These are phyloP conservation scores for Dallia pectoralis DNA, from an alignment of 2,797 vertebrate genomes.

Conservation along the genomic window DNA sequence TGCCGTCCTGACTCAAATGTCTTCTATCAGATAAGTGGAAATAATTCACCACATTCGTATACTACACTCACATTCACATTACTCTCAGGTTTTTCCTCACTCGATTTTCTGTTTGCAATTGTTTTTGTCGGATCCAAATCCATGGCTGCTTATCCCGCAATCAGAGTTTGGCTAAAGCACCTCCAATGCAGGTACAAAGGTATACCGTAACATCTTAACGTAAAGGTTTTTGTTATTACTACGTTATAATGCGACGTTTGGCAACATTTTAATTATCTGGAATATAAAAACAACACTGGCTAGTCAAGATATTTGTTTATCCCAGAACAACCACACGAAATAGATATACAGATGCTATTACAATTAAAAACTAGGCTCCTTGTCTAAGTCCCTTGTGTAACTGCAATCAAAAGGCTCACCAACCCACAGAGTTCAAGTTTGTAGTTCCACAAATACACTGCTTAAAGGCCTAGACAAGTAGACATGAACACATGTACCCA, in stretches of 20 bases:
- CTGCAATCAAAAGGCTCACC: not conserved
- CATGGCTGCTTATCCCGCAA: not conserved
- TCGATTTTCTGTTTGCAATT: not conserved
- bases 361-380: not conserved
- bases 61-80: not conserved
- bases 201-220: not conserved
- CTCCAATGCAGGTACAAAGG: not conserved
- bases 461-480: not conserved
- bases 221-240: not conserved
- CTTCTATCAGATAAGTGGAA: not conserved
- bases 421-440: not conserved
- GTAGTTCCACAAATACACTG: not conserved
- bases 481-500: conserved; percentile 12
- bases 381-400: not conserved
- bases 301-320: not conserved
- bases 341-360: not conserved
- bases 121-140: not conserved
- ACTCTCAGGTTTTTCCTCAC: conserved; percentile 1
- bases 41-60: not conserved
- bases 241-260: not conserved
- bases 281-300: not conserved
- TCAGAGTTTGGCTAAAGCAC: not conserved
- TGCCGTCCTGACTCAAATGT: not conserved
- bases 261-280: not conserved
- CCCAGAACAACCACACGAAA: not conserved